Conservation (phyloP, 2,888 invertebrate genomes). For the Entomobrya multifasciata region DNA sequence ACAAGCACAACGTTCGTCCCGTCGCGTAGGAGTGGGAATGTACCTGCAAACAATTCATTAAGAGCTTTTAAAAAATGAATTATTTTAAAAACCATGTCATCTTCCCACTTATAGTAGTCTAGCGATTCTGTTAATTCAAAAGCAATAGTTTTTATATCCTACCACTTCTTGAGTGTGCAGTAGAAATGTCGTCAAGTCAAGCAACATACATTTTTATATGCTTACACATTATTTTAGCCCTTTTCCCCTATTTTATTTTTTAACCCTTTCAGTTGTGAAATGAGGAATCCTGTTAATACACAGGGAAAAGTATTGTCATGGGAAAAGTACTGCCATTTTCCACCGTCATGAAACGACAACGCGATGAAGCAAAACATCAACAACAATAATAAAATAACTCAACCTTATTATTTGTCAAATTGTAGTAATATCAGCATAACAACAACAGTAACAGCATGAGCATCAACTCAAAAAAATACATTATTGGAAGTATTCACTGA, state of each 20-base stretch:
- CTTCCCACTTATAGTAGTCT: no score
- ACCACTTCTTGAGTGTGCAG: no score
- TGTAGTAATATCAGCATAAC: conserved; percentile 26
- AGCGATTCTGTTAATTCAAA: no score
- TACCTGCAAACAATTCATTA: conserved; percentile 51
- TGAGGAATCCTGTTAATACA: conserved; percentile 10
- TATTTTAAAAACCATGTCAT: conserved; percentile 52
- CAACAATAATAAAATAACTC: conserved; percentile 40
- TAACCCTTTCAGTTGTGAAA: background rate
- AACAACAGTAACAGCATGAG: no score
- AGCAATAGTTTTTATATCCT: no score
- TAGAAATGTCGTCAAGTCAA: no score
- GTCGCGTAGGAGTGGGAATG: background rate
- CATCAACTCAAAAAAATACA: background rate
- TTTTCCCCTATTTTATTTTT: background rate
- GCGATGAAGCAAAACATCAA: conserved; percentile 48
- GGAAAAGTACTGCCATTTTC: conserved; percentile 46
- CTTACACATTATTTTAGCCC: background rate
- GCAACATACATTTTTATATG: background rate
- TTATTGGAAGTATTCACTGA: conserved; percentile 29
- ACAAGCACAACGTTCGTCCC: no score
- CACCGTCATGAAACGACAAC: conserved; percentile 37
- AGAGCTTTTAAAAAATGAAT: background rate
- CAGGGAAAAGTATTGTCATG: conserved; percentile 26
- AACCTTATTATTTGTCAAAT: conserved; percentile 54